A percentile compares a stretch with the other conserved stretches of the same genome.
These are phyloP conservation scores for Montipora foliosa DNA, from an alignment of 64 coral and sea anemone species.

Conservation along the genomic window DNA sequence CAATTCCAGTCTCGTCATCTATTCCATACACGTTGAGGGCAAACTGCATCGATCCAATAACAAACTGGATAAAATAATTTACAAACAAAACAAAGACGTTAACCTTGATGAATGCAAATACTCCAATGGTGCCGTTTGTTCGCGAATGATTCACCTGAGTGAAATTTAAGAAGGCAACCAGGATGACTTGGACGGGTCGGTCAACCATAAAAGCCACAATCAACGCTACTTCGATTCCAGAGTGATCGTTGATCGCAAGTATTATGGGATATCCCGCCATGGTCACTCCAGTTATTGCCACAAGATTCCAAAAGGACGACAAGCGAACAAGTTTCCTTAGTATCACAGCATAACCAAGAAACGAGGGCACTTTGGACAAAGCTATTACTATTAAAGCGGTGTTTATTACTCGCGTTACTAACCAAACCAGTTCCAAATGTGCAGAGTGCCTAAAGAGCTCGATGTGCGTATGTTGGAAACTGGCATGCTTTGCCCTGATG, in stretches of 20 bases:
- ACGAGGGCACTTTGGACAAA: constrained; percentile 16
- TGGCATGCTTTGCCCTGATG: background rate
- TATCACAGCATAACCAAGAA: background rate
- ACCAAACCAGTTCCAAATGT: background rate
- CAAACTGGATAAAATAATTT: constrained; percentile 12
- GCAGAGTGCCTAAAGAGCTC: background rate
- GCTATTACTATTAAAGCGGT: background rate
- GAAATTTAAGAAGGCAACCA: constrained; percentile 7
- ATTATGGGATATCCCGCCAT: background rate
- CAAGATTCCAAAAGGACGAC: constrained; percentile 3
- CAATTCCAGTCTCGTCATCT: background rate
- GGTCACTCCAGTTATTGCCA: background rate
- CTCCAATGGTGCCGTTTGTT: too few species aligned
- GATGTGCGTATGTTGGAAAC: constrained; percentile 11
- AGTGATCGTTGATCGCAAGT: background rate
- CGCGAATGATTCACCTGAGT: constrained; percentile 24
- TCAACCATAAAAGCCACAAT: background rate
- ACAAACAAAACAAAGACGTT: constrained; percentile 23
- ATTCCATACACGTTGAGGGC: constrained; percentile 23
- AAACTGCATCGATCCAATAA: constrained; percentile 18
- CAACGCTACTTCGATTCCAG: background rate
- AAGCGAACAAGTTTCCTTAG: constrained; percentile 3
- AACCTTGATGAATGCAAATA: constrained; percentile 9
- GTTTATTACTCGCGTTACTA: background rate
- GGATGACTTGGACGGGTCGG: background rate